Conservation (phyloP, 2,113 vertebrate species). For the Coryphaenoides rupestris region DNA sequence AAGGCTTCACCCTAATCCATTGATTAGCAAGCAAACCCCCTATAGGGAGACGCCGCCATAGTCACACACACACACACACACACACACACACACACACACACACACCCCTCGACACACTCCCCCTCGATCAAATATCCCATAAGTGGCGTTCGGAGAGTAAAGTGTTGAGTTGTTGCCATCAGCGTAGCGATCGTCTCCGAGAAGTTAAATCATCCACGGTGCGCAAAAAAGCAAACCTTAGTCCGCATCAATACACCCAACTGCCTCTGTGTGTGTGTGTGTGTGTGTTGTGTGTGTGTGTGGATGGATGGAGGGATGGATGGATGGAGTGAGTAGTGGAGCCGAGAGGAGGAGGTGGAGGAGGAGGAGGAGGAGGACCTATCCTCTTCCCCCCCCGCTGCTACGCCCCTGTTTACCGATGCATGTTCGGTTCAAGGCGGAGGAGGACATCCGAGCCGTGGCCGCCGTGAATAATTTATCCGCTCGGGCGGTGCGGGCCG, state of each 20-base stretch:
- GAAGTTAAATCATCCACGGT: constrained; percentile 46
- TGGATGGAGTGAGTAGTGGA: constrained; percentile 53
- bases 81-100: neutral
- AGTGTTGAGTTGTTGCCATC: constrained; percentile 46
- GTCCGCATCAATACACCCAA: constrained; percentile 33
- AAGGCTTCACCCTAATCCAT: constrained; percentile 32
- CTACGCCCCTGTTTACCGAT: constrained; percentile 61
- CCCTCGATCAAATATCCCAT: constrained; percentile 55
- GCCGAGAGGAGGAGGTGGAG: constrained; percentile 22
- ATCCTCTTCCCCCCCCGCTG: constrained; percentile 62
- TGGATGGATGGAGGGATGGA: constrained; percentile 60
- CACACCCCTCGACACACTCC: neutral
- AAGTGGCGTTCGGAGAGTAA: constrained; percentile 53
- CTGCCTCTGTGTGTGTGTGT: no score
- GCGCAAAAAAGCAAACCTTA: constrained; percentile 33
- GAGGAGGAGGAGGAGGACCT: constrained; percentile 29
- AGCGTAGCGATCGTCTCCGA: constrained; percentile 27
- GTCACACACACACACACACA: constrained; percentile 1
- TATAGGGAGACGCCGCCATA: constrained; percentile 37
- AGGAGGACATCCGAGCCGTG: constrained; percentile 53
- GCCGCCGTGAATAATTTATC: constrained; percentile 61
- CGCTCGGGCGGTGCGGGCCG: constrained; percentile 42
- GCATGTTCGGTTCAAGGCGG: constrained; percentile 65
- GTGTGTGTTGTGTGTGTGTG: no score
- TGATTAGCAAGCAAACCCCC: constrained; percentile 39